phyloP scores from a whole-genome alignment of 2,113 vertebrate species.

The Enhydra lutris region DNA sequence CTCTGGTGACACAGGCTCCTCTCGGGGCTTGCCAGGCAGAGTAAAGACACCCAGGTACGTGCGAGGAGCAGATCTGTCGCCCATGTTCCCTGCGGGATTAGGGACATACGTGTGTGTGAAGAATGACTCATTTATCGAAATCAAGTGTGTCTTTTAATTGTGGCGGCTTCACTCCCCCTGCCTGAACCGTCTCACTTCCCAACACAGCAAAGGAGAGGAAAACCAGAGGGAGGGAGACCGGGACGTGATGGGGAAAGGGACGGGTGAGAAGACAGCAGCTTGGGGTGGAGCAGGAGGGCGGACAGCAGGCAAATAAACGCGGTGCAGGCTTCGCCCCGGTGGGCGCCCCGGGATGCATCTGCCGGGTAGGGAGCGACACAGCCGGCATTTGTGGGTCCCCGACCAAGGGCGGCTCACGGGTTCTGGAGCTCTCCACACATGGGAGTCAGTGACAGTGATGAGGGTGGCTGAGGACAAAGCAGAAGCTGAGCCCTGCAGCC shows the following conservation, averaged over 20 bases:
- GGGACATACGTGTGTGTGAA: background rate
- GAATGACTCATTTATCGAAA: background rate
- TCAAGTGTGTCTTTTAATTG: background rate
- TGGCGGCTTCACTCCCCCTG: background rate
- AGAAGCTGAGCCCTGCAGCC: too few relatives aligned
- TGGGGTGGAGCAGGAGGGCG: rapidly evolving
- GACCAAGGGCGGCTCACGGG: background rate
- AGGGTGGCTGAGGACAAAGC: too few relatives aligned
- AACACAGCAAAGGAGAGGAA: background rate
- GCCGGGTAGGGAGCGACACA: rapidly evolving
- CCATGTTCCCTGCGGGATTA: rapidly evolving
- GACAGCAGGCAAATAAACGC: background rate
- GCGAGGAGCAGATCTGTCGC: background rate
- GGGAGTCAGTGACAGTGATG: background rate
- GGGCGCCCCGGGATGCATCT: rapidly evolving
- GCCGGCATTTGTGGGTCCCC: background rate
- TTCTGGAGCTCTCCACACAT: rapidly evolving
- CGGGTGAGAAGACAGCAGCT: background rate
- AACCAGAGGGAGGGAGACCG: background rate
- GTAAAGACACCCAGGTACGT: rapidly evolving
- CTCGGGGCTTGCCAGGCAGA: background rate
- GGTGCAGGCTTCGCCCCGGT: background rate
- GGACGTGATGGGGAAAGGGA: too few relatives aligned
- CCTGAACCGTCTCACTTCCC: background rate
- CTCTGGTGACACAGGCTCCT: background rate